A percentile compares a stretch with the other conserved stretches of the same genome.
Evolutionary conservation across 2,113 vertebrate genomes (phyloP).

Genomic region (Australoheros scitulus): DNA sequence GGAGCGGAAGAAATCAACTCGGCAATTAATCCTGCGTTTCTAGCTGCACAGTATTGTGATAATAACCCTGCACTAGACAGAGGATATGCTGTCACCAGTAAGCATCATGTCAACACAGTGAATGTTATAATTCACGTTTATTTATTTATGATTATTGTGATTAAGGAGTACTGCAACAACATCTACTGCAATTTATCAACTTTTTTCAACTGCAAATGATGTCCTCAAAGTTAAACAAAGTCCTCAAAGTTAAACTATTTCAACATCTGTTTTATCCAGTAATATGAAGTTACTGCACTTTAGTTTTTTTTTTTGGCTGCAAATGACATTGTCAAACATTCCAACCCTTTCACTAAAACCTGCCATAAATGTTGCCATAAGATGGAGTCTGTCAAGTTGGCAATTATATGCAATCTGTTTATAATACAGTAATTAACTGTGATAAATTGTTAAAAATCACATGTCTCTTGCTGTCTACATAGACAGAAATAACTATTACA

Average conservation of each 20-base stretch:
- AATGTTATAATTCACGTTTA: conserved; percentile 36
- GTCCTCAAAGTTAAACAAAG: too few relatives aligned
- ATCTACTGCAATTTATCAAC: too few relatives aligned
- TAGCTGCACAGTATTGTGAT: conserved; percentile 5
- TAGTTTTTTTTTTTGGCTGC: too few relatives aligned
- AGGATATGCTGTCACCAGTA: conserved; percentile 4
- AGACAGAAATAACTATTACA: background rate
- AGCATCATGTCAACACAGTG: conserved; percentile 24
- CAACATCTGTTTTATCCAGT: too few relatives aligned
- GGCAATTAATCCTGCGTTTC: conserved; percentile 53
- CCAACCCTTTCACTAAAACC: too few relatives aligned
- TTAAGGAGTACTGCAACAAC: background rate
- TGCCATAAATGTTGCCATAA: too few relatives aligned
- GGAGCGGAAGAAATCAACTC: background rate
- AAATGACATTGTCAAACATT: too few relatives aligned
- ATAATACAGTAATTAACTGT: background rate
- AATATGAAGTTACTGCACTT: too few relatives aligned
- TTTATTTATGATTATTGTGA: conserved; percentile 3
- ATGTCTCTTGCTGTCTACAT: background rate
- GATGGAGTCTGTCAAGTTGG: too few relatives aligned
- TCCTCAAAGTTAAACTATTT: too few relatives aligned
- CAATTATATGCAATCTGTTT: background rate
- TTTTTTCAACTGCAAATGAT: too few relatives aligned
- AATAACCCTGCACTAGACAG: conserved; percentile 16
- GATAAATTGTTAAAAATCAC: background rate